Base-by-base conservation (phyloP, 2,113 vertebrate genomes). In the Gavia stellata region DNA sequence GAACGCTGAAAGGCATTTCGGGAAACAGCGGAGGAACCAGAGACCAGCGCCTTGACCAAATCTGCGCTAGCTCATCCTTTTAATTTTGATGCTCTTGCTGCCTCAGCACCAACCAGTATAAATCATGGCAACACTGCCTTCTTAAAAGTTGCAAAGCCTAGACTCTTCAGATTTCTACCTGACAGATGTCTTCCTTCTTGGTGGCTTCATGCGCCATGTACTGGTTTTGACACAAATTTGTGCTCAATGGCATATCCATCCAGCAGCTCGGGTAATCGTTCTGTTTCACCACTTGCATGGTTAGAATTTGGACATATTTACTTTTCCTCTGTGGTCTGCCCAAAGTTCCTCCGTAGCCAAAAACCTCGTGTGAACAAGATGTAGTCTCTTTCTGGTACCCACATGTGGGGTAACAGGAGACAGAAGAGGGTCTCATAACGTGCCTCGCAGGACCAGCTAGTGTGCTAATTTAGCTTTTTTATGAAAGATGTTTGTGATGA, bases 351-450 rank as follows among this genome's bases (percentile, higher is more conserved):
- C 68, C 1, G 0, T 86, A 79, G 50, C 50, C 47, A 55, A 33
- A 73, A 70, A 19, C 11, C 31, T 66, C 0, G 0, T 44, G 29
- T 49, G 65, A 82, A 33, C 53, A 68, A 63, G 12, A 14, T 12
- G 15, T 9, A 7, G 29, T 70, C 40, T 73, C 47, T 72, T 62
- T 49, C 56, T 71, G 36, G 21, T 49, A 19, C 58, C 53, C 24
- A 3, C 9, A 1, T 12, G 7, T 2, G 2, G 36, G 6, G 15
- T 29, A 24, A 17, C 38, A 17, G n/a, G 24, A 58, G 42, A 11
- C 40, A 61, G 67, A 66, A 67, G 44, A 42, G 34, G 20, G 17
- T 87, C 58, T 71, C 7, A 1, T 17, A 31, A 15, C 0, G 1
- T 45, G 29, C 52, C 55, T 61, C 1, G 7, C 31, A 25, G 75